Percentiles rank a stretch among this genome's conserved stretches.
Evolutionary conservation across 2,888 invertebrate genomes (phyloP).

Genomic region (Aphodius sticticus): DNA sequence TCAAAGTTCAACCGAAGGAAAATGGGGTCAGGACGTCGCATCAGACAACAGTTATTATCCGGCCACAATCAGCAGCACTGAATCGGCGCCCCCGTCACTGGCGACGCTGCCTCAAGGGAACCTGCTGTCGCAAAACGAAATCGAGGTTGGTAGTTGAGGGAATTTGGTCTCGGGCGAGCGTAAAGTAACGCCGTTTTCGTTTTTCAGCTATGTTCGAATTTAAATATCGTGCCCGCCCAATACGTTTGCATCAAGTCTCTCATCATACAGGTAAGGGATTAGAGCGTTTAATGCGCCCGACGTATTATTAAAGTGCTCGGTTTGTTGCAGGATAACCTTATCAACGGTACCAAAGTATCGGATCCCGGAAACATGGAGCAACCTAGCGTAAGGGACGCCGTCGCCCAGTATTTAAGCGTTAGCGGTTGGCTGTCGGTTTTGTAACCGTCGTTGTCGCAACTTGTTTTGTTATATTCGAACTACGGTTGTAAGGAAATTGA

Average conservation of each 20-base stretch:
- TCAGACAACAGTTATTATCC: conserved; percentile 64
- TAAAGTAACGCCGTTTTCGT: conserved; percentile 34
- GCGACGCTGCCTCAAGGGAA: conserved; percentile 45
- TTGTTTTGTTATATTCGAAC: neutral
- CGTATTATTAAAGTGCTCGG: conserved; percentile 9
- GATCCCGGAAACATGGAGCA: conserved; percentile 46
- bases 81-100: conserved; percentile 40
- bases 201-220: conserved; percentile 74
- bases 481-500: neutral
- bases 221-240: conserved; percentile 85
- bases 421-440: conserved; percentile 54
- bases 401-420: conserved; percentile 54
- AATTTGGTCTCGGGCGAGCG: conserved; percentile 10
- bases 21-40: conserved; percentile 73
- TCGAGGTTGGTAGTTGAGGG: conserved; percentile 62
- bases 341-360: conserved; percentile 46
- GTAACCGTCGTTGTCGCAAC: conserved; percentile 31
- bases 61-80: conserved; percentile 56
- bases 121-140: conserved; percentile 72
- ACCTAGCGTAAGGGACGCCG: conserved; percentile 51
- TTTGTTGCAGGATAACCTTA: conserved; percentile 53
- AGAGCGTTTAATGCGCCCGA: neutral
- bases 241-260: conserved; percentile 90
- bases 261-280: conserved; percentile 69
- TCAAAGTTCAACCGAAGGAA: conserved; percentile 88